Percentiles rank a stretch among this genome's conserved stretches.
Evolutionary conservation across 1,140 invertebrate species (phyloP).

Genomic region (Drosophila carrolli): DNA sequence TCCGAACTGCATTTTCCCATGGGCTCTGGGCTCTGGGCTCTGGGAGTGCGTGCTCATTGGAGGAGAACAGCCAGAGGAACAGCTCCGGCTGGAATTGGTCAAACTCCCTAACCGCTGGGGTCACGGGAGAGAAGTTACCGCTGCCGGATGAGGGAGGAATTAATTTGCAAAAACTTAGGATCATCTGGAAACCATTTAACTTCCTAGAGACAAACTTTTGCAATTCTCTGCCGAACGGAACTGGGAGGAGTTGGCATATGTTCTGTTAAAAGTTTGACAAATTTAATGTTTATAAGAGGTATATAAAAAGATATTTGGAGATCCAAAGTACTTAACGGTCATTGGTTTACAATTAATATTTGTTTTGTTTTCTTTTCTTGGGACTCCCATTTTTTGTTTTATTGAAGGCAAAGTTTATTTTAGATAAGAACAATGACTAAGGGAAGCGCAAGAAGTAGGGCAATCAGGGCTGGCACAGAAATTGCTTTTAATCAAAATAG

Average conservation of each 20-base stretch:
- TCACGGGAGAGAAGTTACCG: constrained; percentile 9
- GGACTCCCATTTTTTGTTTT: too few species aligned
- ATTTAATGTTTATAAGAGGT: too few species aligned
- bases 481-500: too few species aligned
- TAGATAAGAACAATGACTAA: too few species aligned
- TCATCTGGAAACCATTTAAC: constrained; percentile 3
- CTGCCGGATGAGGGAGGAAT: constrained; percentile 34
- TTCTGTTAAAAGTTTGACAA: too few species aligned
- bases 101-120: constrained; percentile 11
- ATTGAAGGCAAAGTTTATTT: too few species aligned
- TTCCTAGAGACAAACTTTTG: neutral
- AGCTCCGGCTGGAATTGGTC: neutral
- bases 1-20: constrained; percentile 26
- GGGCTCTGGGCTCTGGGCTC: constrained; percentile 11
- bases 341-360: too few species aligned
- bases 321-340: too few species aligned
- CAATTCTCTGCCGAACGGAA: neutral
- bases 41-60: constrained; percentile 21
- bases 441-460: too few species aligned
- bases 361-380: too few species aligned
- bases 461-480: too few species aligned
- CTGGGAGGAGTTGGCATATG: neutral
- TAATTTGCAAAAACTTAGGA: constrained; percentile 18
- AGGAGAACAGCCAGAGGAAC: constrained; percentile 22
- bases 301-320: too few species aligned